Conservation (phyloP, 2,888 invertebrate genomes). For the Crepidodera aurea region DNA sequence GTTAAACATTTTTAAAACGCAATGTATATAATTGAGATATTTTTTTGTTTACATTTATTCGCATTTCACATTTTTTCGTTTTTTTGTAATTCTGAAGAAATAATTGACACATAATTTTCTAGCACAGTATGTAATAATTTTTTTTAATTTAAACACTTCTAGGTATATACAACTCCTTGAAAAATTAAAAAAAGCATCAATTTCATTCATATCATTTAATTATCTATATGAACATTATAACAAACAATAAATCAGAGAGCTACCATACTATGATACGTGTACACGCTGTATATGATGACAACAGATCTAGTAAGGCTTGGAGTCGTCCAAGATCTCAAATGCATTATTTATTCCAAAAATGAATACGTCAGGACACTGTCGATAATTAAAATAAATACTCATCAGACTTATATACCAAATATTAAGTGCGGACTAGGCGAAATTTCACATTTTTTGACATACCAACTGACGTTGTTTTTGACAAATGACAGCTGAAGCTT, state of each 20-base stretch:
- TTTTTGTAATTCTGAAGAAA: too few species aligned
- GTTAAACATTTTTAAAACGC: too few species aligned
- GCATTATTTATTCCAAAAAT: slow-evolving; percentile 44
- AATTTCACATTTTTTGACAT: not conserved
- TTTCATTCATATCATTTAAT: slow-evolving; percentile 54
- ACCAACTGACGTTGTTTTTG: too few species aligned
- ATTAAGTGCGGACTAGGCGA: slow-evolving; percentile 35
- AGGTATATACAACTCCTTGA: too few species aligned
- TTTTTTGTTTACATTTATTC: too few species aligned
- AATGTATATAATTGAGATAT: too few species aligned
- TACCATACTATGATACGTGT: slow-evolving; percentile 61
- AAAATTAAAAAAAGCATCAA: slow-evolving; percentile 24
- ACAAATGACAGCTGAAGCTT: too few species aligned
- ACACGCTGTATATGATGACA: slow-evolving; percentile 57
- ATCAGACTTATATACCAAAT: slow-evolving; percentile 58
- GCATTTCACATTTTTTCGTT: too few species aligned
- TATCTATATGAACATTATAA: slow-evolving; percentile 63
- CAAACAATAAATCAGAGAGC: slow-evolving; percentile 63
- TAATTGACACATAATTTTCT: too few species aligned
- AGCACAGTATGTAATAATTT: too few species aligned
- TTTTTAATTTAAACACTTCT: too few species aligned
- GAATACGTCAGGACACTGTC: slow-evolving; percentile 51
- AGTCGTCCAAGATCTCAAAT: slow-evolving; percentile 44
- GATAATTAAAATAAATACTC: slow-evolving; percentile 58
- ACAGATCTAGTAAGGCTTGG: slow-evolving; percentile 56